These are phyloP conservation scores for Polypterus bichir DNA, from an alignment of 2,113 vertebrate species.

Conservation along the genomic window DNA sequence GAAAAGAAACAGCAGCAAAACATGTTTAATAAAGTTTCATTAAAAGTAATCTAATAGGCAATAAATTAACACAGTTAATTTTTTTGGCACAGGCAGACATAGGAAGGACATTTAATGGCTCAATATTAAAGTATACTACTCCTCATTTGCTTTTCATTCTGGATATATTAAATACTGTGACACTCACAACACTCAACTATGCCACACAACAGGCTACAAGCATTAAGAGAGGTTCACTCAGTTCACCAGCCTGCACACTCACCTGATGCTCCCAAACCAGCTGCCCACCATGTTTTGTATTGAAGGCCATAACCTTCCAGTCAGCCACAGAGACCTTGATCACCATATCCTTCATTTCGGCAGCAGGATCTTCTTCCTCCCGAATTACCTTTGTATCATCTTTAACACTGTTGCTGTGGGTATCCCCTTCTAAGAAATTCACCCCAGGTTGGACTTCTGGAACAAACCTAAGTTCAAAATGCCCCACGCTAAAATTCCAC, in stretches of 20 bases:
- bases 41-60: no score
- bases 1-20: no score
- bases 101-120: no score
- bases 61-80: no score
- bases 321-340: slow-evolving; percentile 93
- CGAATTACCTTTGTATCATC: slow-evolving; percentile 69
- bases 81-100: no score
- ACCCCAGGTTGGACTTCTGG: slow-evolving; percentile 64
- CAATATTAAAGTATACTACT: no score
- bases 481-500: slow-evolving; percentile 98
- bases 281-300: slow-evolving; percentile 58
- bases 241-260: background rate
- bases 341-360: slow-evolving; percentile 62
- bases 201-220: no score
- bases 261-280: slow-evolving; percentile 96
- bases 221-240: no score
- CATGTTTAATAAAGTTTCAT: no score
- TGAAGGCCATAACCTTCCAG: slow-evolving; percentile 95
- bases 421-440: slow-evolving; percentile 72
- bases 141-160: no score
- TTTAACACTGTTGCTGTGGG: slow-evolving; percentile 44
- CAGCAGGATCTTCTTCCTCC: slow-evolving; percentile 63
- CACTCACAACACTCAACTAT: no score
- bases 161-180: no score
- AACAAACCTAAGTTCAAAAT: slow-evolving; percentile 83